Conservation (phyloP, 2,113 vertebrate genomes). For the Larimichthys polyactis region DNA sequence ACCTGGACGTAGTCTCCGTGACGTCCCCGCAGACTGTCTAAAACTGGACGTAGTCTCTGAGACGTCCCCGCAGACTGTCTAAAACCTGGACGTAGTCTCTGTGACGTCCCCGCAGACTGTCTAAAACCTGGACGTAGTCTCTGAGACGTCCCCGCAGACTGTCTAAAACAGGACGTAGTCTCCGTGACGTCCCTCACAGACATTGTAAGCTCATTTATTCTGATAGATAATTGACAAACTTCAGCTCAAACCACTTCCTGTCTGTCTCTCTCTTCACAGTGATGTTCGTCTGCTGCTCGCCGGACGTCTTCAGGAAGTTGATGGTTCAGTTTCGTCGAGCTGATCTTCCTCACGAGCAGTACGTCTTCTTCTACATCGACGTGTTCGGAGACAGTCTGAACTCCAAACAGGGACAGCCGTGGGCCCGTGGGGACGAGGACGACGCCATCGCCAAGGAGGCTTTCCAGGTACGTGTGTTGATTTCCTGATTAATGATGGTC, state of each 20-base stretch:
- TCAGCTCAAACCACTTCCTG: not conserved
- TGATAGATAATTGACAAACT: too few species aligned
- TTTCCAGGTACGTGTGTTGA: slow-evolving; percentile 84
- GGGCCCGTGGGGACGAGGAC: slow-evolving; percentile 86
- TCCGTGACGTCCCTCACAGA: too few species aligned
- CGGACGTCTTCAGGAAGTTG: slow-evolving; percentile 87
- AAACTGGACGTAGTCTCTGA: too few species aligned
- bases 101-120: too few species aligned
- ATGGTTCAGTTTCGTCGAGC: slow-evolving; percentile 87
- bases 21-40: too few species aligned
- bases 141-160: too few species aligned
- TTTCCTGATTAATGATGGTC: not conserved
- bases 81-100: too few species aligned
- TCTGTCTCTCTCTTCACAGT: slow-evolving; percentile 78
- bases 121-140: too few species aligned
- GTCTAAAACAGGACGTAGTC: too few species aligned
- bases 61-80: too few species aligned
- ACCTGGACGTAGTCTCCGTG: too few species aligned
- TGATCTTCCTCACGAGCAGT: slow-evolving; percentile 87
- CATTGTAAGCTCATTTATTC: too few species aligned
- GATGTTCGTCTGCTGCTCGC: slow-evolving; percentile 91
- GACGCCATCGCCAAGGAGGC: slow-evolving; percentile 86
- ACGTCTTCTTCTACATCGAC: slow-evolving; percentile 94
- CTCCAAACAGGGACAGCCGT: slow-evolving; percentile 80
- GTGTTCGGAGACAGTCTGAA: slow-evolving; percentile 89